Conservation (phyloP, 2,797 vertebrate species). For the Champsocephalus esox region DNA sequence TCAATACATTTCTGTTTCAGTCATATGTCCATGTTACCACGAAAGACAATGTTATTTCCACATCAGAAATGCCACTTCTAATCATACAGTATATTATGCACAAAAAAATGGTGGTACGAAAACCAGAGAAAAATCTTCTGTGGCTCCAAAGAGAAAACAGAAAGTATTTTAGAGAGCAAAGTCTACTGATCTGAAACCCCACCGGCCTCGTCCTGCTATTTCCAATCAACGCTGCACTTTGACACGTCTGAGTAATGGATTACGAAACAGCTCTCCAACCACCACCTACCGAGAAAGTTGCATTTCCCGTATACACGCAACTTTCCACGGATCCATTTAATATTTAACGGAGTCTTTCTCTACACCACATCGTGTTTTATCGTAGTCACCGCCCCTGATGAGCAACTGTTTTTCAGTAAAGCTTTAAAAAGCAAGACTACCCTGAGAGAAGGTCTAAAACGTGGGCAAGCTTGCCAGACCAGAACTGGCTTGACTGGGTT, state of each 20-base stretch:
- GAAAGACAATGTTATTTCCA: slow-evolving; percentile 69
- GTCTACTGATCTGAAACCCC: slow-evolving; percentile 73
- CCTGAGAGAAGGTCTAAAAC: slow-evolving; percentile 89
- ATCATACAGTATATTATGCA: slow-evolving; percentile 82
- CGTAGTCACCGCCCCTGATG: slow-evolving; percentile 73
- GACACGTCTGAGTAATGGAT: slow-evolving; percentile 71
- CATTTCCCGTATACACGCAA: slow-evolving; percentile 56
- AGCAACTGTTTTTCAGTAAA: slow-evolving; percentile 85
- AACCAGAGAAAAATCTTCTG: slow-evolving; percentile 73
- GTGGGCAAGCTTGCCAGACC: slow-evolving; percentile 87
- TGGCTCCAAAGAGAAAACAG: slow-evolving; percentile 61
- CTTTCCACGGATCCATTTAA: slow-evolving; percentile 63
- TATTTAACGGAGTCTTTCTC: slow-evolving; percentile 63
- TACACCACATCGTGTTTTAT: slow-evolving; percentile 60
- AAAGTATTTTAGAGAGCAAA: slow-evolving; percentile 70
- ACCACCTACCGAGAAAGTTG: slow-evolving; percentile 52
- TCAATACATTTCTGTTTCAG: slow-evolving; percentile 79
- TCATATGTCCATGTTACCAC: slow-evolving; percentile 71
- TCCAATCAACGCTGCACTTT: slow-evolving; percentile 58
- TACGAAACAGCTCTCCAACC: slow-evolving; percentile 71
- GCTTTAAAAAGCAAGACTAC: slow-evolving; percentile 89
- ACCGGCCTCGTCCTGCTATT: slow-evolving; percentile 63
- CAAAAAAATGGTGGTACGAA: slow-evolving; percentile 73
- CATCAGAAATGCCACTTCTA: slow-evolving; percentile 77
- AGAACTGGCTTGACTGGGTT: slow-evolving; percentile 85